Evolutionary conservation across 2,888 invertebrate species (phyloP).

Genomic region (Palloptera scutellata): DNA sequence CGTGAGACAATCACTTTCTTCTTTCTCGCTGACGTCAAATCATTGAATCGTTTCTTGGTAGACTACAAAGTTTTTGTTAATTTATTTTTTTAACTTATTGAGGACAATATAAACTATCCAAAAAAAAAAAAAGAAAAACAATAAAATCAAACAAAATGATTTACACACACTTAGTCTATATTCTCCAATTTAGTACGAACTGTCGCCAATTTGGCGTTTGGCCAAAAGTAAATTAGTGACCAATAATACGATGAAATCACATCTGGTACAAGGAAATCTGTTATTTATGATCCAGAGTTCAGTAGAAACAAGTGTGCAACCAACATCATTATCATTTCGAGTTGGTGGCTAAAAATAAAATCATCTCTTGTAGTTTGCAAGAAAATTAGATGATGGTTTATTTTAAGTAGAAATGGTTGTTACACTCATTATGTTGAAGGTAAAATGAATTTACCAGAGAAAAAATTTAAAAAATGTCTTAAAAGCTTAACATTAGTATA

Average conservation of each 20-base stretch:
- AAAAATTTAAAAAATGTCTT: too few relatives aligned
- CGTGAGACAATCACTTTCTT: neutral
- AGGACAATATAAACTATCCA: too few relatives aligned
- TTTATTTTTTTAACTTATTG: too few relatives aligned
- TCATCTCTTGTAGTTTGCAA: neutral
- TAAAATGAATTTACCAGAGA: too few relatives aligned
- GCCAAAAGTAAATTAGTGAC: neutral
- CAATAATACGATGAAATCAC: conserved; percentile 6
- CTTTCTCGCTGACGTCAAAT: conserved; percentile 33
- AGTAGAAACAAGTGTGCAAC: conserved; percentile 32
- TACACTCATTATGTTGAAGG: too few relatives aligned
- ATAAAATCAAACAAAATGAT: too few relatives aligned
- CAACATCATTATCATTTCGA: neutral
- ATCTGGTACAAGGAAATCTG: conserved; percentile 14
- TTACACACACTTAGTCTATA: too few relatives aligned
- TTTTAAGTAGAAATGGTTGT: neutral
- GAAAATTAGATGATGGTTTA: neutral
- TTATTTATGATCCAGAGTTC: conserved; percentile 23
- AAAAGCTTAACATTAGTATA: too few relatives aligned
- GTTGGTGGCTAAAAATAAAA: too few relatives aligned
- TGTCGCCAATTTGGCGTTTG: too few relatives aligned
- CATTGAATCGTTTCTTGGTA: conserved; percentile 29
- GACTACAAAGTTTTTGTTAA: conserved; percentile 3
- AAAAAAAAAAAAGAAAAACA: too few relatives aligned
- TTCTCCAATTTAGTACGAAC: too few relatives aligned